phyloP scores from a whole-genome alignment of 2,113 vertebrate species.

The Todiramphus saurophagus region DNA sequence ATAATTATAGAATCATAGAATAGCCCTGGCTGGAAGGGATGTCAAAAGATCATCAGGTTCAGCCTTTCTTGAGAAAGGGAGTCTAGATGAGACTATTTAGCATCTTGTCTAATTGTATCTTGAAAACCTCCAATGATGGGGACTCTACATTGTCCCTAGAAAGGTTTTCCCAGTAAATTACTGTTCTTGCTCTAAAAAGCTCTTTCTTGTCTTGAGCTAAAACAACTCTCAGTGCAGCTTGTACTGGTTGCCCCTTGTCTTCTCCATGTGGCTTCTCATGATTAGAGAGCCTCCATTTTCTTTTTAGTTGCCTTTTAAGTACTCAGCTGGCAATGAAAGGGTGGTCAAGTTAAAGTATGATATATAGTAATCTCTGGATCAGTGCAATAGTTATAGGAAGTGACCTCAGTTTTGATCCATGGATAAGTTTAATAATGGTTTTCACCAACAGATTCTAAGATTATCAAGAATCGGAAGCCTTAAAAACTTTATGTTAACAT shows the following conservation, averaged over 20 bases:
- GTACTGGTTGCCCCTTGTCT: neutral
- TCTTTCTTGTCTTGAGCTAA: neutral
- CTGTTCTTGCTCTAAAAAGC: neutral
- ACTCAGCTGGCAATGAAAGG: neutral
- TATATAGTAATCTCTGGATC: neutral
- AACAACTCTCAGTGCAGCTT: neutral
- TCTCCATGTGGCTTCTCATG: neutral
- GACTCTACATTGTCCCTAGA: neutral
- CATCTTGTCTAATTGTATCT: neutral
- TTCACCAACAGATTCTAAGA: neutral
- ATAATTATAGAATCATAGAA: neutral
- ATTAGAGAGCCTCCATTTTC: neutral
- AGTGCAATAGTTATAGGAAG: neutral
- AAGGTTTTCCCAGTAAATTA: neutral
- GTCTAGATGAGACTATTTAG: neutral
- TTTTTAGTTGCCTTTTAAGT: neutral
- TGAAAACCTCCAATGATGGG: neutral
- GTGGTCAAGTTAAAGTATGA: neutral
- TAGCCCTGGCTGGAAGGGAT: neutral
- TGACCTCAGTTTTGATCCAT: neutral
- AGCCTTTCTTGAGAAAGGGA: neutral
- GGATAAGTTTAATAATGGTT: neutral
- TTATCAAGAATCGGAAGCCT: neutral
- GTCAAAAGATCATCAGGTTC: neutral
- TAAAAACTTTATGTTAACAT: neutral